Base-by-base conservation (phyloP, 1,140 invertebrate genomes). In the Anoplolepis gracilipes region DNA sequence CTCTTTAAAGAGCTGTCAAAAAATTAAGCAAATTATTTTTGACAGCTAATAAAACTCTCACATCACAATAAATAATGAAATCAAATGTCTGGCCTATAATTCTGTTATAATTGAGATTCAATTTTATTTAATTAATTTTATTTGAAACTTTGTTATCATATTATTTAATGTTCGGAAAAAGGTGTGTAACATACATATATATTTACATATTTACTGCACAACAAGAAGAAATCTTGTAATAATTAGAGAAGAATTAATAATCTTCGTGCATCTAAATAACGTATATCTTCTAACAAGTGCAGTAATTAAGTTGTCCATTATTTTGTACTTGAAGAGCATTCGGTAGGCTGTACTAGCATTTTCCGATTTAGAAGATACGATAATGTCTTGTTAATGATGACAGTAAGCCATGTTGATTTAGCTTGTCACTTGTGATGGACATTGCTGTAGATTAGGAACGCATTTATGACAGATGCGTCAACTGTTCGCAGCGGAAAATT, bases 321-420 rank as follows among this genome's bases (percentile, higher is more conserved):
- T 57, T 25, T 57, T 67, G 46, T 25, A 39, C 13, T 16, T 30
- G 30, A 36, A 33, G 30, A 53, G 76, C 42, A 36, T 78, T 65
- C 61, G 22, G 42, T 25, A 67, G 62, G 28, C 28, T 46, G 22
- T 53, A 79, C 30, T 55, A 69, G 77, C 22, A 69, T 79, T 55
- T 79, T 69, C 49, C 36, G 30, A 79, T 69, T 49, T 55, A 79
- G 46, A 49, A 49, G 42, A n/a, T 79, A 39, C 46, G 30, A 79
- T 69, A 55, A 79, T 69, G 65, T 85, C 76, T 85, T 92, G 91
- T 92, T 92, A 92, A 89, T 92, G 61, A 91, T 92, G 92, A 92
- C 91, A 91, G 81, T 86, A 88, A 53, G 62, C 53, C 78, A 39
- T 91, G 92, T 92, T 92, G 88, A 91, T 82, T 85, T 77, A 92